Evolutionary conservation across 1,140 invertebrate species (phyloP).

Genomic region (roundworm (Caenorhabditis elegans)): DNA sequence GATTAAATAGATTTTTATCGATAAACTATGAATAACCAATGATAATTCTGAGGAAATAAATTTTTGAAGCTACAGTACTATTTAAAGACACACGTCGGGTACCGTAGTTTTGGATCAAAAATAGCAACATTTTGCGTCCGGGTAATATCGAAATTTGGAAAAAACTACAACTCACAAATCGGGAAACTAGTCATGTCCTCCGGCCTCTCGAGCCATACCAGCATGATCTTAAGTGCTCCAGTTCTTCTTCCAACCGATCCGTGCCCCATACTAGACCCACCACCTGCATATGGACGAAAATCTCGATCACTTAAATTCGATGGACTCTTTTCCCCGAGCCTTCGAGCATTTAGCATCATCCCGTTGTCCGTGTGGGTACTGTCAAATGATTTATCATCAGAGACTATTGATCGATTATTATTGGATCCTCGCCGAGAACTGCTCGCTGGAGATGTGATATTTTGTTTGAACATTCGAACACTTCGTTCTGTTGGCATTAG

Average conservation of each 20-base stretch:
- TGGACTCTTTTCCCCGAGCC: neutral
- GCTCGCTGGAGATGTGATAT: constrained; percentile 8
- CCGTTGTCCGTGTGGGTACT: neutral
- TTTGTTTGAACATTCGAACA: constrained; percentile 41
- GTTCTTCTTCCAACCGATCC: constrained; percentile 11
- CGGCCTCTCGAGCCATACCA: constrained; percentile 40
- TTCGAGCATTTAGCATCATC: neutral
- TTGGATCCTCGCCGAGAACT: constrained; percentile 31
- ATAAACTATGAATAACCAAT: no score
- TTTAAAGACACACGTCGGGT: no score
- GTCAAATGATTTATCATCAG: constrained; percentile 28
- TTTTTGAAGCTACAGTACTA: no score
- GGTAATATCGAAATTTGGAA: no score
- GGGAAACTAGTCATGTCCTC: constrained; percentile 41
- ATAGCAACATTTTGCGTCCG: no score
- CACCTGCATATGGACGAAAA: constrained; percentile 27
- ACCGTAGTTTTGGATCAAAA: no score
- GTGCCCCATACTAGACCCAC: constrained; percentile 39
- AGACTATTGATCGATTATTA: constrained; percentile 26
- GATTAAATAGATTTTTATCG: no score
- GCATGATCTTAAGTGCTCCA: constrained; percentile 9
- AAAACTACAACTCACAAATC: constrained; percentile 20
- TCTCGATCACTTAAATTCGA: constrained; percentile 28
- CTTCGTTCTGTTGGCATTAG: constrained; percentile 58
- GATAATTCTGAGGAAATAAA: no score